Percentiles rank a stretch among this genome's conserved stretches.
phyloP scores from a whole-genome alignment of 2,888 invertebrate genomes.

The Meteorus colon region DNA sequence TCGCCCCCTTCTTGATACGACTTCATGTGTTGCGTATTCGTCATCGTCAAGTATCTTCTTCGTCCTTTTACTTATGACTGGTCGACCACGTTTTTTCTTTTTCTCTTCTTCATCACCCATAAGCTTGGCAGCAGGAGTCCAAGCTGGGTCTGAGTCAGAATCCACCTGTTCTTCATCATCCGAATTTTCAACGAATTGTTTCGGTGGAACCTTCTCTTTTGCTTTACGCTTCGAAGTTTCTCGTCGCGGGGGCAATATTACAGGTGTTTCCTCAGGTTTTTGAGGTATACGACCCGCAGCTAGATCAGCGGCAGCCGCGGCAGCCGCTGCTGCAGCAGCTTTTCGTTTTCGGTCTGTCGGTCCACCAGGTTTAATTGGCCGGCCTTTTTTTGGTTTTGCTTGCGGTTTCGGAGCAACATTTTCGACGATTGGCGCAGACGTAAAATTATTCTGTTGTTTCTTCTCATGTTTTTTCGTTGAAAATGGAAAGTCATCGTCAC shows the following conservation, averaged over 20 bases:
- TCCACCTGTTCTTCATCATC: constrained; percentile 78
- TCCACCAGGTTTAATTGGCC: constrained; percentile 73
- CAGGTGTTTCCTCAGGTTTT: constrained; percentile 74
- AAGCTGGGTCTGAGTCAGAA: constrained; percentile 84
- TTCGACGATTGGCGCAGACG: constrained; percentile 37
- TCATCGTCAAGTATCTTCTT: constrained; percentile 76
- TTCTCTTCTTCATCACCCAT: constrained; percentile 70
- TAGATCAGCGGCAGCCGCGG: constrained; percentile 58
- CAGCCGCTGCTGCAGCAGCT: constrained; percentile 71
- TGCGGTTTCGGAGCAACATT: constrained; percentile 55
- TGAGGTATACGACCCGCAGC: constrained; percentile 73
- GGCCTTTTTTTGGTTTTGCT: constrained; percentile 69
- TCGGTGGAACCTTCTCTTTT: constrained; percentile 78
- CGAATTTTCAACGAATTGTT: constrained; percentile 73
- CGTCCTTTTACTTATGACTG: constrained; percentile 64
- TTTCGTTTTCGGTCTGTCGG: constrained; percentile 71
- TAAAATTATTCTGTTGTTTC: constrained; percentile 52
- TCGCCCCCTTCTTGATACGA: constrained; percentile 72
- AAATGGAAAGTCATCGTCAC: constrained; percentile 75
- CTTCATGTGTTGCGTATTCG: constrained; percentile 73
- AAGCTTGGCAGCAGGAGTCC: constrained; percentile 80
- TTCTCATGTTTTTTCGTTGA: constrained; percentile 63
- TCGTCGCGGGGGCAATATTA: constrained; percentile 74
- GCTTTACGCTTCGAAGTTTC: constrained; percentile 80
- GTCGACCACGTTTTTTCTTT: constrained; percentile 69